Conservation (phyloP, 2,888 invertebrate species). For the Ectemnius cavifrons region DNA sequence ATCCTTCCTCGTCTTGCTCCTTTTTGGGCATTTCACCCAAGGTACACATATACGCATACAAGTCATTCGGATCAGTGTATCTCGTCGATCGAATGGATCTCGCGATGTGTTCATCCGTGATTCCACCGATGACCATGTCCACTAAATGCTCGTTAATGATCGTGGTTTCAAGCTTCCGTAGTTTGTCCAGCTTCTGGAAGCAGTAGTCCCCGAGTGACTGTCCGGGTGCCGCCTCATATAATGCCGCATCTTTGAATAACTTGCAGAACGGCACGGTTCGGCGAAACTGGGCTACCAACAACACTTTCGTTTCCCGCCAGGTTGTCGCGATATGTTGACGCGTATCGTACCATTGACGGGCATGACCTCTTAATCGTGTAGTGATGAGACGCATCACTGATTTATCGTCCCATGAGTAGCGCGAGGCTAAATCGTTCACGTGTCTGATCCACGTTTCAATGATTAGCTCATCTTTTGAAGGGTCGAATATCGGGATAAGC, state of each 20-base stretch:
- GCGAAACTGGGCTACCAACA: neutral
- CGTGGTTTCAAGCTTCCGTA: neutral
- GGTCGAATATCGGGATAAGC: neutral
- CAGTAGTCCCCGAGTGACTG: conserved; percentile 17
- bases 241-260: conserved; percentile 11
- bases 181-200: conserved; percentile 8
- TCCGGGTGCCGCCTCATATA: conserved; percentile 10
- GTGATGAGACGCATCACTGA: conserved; percentile 23
- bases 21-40: neutral
- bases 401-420: conserved; percentile 23
- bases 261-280: conserved; percentile 11
- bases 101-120: conserved; percentile 10
- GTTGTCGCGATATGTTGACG: neutral
- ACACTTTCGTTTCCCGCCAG: neutral
- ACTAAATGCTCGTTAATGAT: conserved; percentile 6
- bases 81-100: neutral
- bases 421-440: conserved; percentile 13
- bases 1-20: too few relatives aligned
- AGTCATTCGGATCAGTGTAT: neutral
- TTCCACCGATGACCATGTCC: conserved; percentile 16
- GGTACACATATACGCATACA: neutral
- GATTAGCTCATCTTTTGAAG: conserved; percentile 3
- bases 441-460: conserved; percentile 8
- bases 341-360: conserved; percentile 15
- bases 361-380: conserved; percentile 11